Base-by-base conservation (phyloP, 2,888 invertebrate species). In the Athalia rosae region DNA sequence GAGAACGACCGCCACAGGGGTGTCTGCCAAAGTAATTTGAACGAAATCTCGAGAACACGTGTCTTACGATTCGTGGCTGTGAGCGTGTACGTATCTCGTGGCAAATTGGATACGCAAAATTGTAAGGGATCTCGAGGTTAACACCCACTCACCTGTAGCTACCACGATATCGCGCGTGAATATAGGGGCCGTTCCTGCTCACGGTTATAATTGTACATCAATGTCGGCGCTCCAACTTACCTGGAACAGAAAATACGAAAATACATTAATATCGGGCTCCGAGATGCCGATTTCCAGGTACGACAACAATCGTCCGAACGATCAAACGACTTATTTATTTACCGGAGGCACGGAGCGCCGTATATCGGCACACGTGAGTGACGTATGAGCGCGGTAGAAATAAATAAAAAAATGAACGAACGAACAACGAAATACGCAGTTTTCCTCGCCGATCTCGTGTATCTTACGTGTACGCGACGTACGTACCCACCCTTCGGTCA, bases 221-320 rank as follows among this genome's bases (percentile, higher is more conserved):
- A 73, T 76, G 77, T 80, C 71, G 79, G 7, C 50, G 74, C 74
- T 47, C 48, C 63, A 81, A 83, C 83, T 83, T 82, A 83, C 83
- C 83, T 83, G 79, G 13, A 84, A 82, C 83, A 83, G 78, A 81
- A 76, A 82, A 82, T 63, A 80, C 73, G 77, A 80, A 76, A 45
- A 71, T 45, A 7, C 4, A 13, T 45, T 71, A 58, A 71, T 41
- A 15, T 58, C 41, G 15, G 41, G n/a, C 9, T 50, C n/a, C n/a
- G 28, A 53, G 28, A 67, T n/a, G n/a, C n/a, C n/a, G n/a, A n/a
- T n/a, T n/a, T n/a, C n/a, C n/a, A n/a, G n/a, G n/a, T n/a, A n/a
- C n/a, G n/a, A n/a, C n/a, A n/a, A n/a, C n/a, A n/a, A n/a, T n/a
- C n/a, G n/a, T n/a, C n/a, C n/a, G n/a, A n/a, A n/a, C n/a, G n/a